Evolutionary conservation across 2,113 vertebrate species (phyloP).

Genomic region (Sebastes schlegelii): DNA sequence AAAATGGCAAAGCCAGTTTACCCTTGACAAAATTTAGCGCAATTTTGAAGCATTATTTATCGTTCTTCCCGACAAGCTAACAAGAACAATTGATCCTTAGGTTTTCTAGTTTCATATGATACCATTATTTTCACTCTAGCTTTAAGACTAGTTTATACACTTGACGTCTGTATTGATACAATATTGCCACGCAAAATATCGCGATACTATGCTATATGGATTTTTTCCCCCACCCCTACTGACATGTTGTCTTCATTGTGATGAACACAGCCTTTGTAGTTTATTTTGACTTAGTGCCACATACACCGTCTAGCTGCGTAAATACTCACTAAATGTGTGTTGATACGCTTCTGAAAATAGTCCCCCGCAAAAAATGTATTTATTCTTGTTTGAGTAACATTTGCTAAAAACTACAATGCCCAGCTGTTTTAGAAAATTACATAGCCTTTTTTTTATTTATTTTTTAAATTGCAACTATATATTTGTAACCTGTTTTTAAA

Average conservation of each 20-base stretch:
- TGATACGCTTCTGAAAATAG: background rate
- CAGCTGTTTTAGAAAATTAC: background rate
- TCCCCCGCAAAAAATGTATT: background rate
- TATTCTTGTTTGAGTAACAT: background rate
- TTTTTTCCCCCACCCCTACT: too few species aligned
- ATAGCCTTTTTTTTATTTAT: background rate
- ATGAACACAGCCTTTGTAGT: background rate
- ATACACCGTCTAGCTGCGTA: background rate
- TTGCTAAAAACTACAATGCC: background rate
- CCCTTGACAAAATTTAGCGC: too few species aligned
- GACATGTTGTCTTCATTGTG: background rate
- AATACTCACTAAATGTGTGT: background rate
- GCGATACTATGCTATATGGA: too few species aligned
- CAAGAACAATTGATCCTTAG: too few species aligned
- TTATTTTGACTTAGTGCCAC: background rate
- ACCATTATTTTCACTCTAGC: too few species aligned
- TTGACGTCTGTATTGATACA: too few species aligned
- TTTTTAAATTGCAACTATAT: background rate
- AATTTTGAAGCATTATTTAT: too few species aligned
- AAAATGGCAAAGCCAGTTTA: too few species aligned
- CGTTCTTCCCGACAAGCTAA: too few species aligned
- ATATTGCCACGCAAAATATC: too few species aligned
- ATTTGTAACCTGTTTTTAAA: slow-evolving; percentile 14
- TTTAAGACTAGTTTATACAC: too few species aligned
- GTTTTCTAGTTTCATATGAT: too few species aligned